Evolutionary conservation across 2,113 vertebrate species (phyloP).

Genomic region (Maccullochella peelii): DNA sequence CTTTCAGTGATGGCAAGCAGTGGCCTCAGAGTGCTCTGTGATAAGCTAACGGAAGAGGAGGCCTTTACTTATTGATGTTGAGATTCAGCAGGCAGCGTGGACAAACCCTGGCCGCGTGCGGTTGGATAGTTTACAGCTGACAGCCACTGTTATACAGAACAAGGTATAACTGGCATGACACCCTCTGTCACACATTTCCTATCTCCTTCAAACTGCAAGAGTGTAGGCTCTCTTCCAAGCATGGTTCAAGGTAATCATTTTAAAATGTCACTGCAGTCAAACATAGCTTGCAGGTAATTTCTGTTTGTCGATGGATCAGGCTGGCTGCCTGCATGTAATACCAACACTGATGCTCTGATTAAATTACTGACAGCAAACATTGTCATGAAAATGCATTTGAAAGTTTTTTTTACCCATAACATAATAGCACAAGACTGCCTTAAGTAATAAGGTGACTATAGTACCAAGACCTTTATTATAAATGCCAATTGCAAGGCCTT

Average conservation of each 20-base stretch:
- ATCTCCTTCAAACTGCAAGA: background rate
- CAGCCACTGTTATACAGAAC: background rate
- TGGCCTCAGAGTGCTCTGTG: conserved; percentile 52
- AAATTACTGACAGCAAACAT: conserved; percentile 14
- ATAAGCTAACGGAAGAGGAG: conserved; percentile 24
- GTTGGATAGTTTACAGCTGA: conserved; percentile 8
- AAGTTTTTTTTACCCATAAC: background rate
- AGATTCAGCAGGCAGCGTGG: conserved; percentile 1
- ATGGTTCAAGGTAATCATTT: background rate
- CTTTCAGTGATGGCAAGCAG: conserved; percentile 54
- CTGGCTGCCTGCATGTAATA: background rate
- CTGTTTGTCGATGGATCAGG: background rate
- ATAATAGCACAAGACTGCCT: background rate
- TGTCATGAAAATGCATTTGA: background rate
- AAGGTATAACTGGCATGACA: background rate
- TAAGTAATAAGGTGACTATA: conserved; percentile 11
- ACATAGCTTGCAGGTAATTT: conserved; percentile 1
- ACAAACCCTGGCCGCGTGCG: conserved; percentile 9
- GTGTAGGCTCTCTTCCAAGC: background rate
- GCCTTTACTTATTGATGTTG: conserved; percentile 68
- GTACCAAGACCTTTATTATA: conserved; percentile 14
- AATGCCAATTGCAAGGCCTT: conserved; percentile 22
- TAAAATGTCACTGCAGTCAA: conserved; percentile 23
- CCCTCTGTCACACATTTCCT: background rate
- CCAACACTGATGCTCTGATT: background rate